Evolutionary conservation across 2,888 invertebrate genomes (phyloP), one percentile per base, ranked within the genome.

Genomic region (Cinara cedri): DNA sequence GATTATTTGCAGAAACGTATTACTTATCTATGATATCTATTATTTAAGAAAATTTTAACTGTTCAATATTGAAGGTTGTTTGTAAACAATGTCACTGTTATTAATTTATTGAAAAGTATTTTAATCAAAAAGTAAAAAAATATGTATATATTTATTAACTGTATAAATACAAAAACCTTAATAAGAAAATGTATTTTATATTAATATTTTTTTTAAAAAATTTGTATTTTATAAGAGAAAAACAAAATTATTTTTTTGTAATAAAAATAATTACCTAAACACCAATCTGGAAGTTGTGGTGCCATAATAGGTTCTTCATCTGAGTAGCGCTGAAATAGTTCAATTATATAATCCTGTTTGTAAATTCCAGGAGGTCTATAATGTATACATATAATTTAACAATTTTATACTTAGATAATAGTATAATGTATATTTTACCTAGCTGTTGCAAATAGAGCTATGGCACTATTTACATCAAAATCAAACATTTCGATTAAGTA

Each of bases 341-440:
- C 97, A 83, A 90, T 88, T 75, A 99, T 89, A 85, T 99, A 99
- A 85, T 98, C 97, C 82, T 91, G 91, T 86, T 99, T 99, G 87
- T 99, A 99, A 84, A 99, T 99, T 24, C 99, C 99, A 0, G 97
- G 96, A 0, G 94, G 92, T 82, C 99, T 90, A 82, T 62, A 13
- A 24, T n/a, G 65, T n/a, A 81, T 74, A 34, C 24, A 57, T 57
- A 81, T 16, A 51, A 51, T 62, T 81, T 82, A 49, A 70, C 19
- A 76, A 66, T 26, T 55, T 70, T n/a, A 21, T 24, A 34, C 34
- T 34, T 6, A 51, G 13, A 60, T 13, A 81, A 16, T 19, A 81
- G 26, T 70, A 71, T 54, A 14, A 72, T 62, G 16, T 21, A 71
- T 34, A 0, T 51, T 34, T 83, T 84, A 90, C 91, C 91, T 88